A percentile compares a stretch with the other conserved stretches of the same genome.
phyloP scores from a whole-genome alignment of 2,113 vertebrate genomes.

The Sakesphorus luctuosus region DNA sequence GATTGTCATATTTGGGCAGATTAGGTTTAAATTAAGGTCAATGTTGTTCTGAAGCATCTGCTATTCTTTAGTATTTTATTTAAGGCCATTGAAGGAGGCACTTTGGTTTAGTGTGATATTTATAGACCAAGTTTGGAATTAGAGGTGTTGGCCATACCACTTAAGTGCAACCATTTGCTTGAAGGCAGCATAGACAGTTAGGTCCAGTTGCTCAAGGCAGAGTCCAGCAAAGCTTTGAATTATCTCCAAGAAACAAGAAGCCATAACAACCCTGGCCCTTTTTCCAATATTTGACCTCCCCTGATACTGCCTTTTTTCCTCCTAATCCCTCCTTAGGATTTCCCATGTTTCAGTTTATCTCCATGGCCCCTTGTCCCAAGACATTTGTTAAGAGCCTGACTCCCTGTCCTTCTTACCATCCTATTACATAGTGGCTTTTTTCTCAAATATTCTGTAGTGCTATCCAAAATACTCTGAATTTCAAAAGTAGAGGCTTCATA shows the following conservation, averaged over 20 bases:
- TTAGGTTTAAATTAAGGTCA: neutral
- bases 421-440: neutral
- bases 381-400: neutral
- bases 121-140: neutral
- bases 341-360: neutral
- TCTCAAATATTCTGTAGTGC: neutral
- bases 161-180: neutral
- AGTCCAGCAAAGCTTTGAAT: neutral
- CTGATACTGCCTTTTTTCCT: accelerated
- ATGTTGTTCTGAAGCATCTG: neutral
- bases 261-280: neutral
- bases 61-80: neutral
- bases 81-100: neutral
- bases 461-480: neutral
- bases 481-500: neutral
- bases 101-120: neutral
- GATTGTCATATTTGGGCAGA: neutral
- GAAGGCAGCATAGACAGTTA: neutral
- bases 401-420: neutral
- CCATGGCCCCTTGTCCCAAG: neutral
- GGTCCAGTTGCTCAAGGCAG: neutral
- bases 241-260: neutral
- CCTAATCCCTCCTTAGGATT: neutral
- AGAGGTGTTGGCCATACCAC: neutral
- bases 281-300: neutral